Evolutionary conservation across 2,797 vertebrate genomes (phyloP), one percentile per base, ranked within the genome.

Genomic region (Sphenopsis melanotis): DNA sequence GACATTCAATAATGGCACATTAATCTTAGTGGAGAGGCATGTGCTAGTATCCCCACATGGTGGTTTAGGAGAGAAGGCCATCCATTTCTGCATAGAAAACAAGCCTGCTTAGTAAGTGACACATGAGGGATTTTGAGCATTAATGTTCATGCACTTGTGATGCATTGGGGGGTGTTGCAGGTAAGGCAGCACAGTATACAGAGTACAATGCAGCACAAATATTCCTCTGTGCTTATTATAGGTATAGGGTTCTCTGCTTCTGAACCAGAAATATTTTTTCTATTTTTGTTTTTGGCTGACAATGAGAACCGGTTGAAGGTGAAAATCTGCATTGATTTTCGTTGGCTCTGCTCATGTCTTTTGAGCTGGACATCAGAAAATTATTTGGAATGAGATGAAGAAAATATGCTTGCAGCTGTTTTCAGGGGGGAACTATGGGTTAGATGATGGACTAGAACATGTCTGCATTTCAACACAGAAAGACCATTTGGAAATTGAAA

Each of bases 1-100:
- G 83, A 95, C 96, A 96, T 97, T 95, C 95, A 95, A n/a, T 64
- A 88, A 81, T 6, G 90, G 72, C 90, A 97, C 77, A 78, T 63
- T 63, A 90, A 88, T 23, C 36, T 83, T 66, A 72, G 76, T n/a
- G 84, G 66, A 85, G 79, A 93, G 87, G 64, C 68, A 49, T 15
- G 77, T 94, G 93, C 87, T 82, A 20, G 46, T 53, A 76, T 66
- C 75, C 83, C 83, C 92, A 96, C 90, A 83, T 16, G 86, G 83
- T 74, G 82, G 85, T 89, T 81, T 76, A 95, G 89, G 90, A 88
- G 69, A 94, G 75, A 90, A 69, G 63, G 83, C 95, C 89, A 95
- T 41, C 84, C 89, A 95, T 95, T 94, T 92, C 91, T 93, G 90
- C 89, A 96, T 20, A 94, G 92, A 90, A 95, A 89, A 86, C 65